Base-by-base conservation (phyloP, 1,140 invertebrate genomes). In the Caenorhabditis briggsae region DNA sequence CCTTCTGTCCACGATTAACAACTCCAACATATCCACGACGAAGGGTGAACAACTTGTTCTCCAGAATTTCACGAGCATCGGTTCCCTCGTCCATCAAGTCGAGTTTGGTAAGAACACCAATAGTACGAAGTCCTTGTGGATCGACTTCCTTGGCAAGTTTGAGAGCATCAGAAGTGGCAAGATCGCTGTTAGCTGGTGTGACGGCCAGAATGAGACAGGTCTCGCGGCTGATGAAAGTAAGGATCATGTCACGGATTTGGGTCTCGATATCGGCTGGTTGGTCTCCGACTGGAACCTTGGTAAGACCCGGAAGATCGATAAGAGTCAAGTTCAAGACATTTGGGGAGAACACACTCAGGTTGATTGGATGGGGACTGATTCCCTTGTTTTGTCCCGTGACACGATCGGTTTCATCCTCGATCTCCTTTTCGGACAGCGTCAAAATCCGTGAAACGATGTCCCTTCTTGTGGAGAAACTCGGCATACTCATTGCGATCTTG, bases 61-160 rank as follows among this genome's bases (percentile, higher is more conserved):
- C 98, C 84, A 99, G 94, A 89, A 99, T 96, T 90, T 99, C 98
- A 82, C 96, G 94, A 2, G 98, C 98, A 94, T 99, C 98, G 46
- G 98, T 99, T 48, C 98, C 98, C 92, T 99, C 97, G 92, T 99
- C 98, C 98, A 99, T 99, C 92, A 99, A 94, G 95, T 99, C 98
- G 82, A 99, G 93, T 93, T 99, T 99, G 59, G 98, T 99, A 85
- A 99, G 97, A 14, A 99, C 98, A 93, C 98, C 98, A 93, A 99
- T 99, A 7, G 98, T 99, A 90, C 98, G 95, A 70, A 94, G 86
- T 92, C 97, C 96, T 95, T 97, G 96, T n/a, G 95, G 96, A 94
- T 98, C 97, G 59, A 96, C 96, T 94, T 97, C 96, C 94, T 87
- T 87, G 92, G 97, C 96, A 93, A 98, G 94, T 94, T 97, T 97